phyloP scores from a whole-genome alignment of 2,113 vertebrate genomes.

The Alligator sinensis region DNA sequence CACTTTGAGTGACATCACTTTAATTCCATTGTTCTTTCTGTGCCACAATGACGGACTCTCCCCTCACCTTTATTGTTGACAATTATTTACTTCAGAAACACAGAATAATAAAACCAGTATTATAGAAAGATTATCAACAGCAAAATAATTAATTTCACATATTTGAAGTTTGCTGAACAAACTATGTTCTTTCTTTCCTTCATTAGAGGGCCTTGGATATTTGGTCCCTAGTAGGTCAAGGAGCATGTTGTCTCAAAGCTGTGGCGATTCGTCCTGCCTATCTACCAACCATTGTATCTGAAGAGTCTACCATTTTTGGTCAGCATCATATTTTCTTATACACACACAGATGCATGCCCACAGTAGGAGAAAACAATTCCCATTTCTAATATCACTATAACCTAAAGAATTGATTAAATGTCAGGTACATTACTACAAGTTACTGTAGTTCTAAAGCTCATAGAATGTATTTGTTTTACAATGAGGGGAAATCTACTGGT shows the following conservation, averaged over 20 bases:
- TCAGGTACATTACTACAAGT: background rate
- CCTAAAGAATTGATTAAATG: background rate
- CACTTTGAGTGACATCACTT: background rate
- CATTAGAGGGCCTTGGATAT: background rate
- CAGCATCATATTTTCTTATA: background rate
- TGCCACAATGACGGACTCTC: background rate
- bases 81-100: background rate
- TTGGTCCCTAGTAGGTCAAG: background rate
- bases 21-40: background rate
- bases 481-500: background rate
- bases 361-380: background rate
- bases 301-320: background rate
- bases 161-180: background rate
- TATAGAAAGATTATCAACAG: background rate
- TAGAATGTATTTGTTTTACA: background rate
- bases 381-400: background rate
- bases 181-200: background rate
- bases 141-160: background rate
- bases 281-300: background rate
- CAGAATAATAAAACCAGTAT: background rate
- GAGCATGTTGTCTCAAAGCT: background rate
- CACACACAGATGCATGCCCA: background rate
- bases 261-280: background rate
- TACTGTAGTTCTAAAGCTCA: background rate
- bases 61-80: background rate